Evolutionary conservation across 2,888 invertebrate genomes (phyloP), one percentile per base, ranked within the genome.

Genomic region (Callosobruchus maculatus): DNA sequence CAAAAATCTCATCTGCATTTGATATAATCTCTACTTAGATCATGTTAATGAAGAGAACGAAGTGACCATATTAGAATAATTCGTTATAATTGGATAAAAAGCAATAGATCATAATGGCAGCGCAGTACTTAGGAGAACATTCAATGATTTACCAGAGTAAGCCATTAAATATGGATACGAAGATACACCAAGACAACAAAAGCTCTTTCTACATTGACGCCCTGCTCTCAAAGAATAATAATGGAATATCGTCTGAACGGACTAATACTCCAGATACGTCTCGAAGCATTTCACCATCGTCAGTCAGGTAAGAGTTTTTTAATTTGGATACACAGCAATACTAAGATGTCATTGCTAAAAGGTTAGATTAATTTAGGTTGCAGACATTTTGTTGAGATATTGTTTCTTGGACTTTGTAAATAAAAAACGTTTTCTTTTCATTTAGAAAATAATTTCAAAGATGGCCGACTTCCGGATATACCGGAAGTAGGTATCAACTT

Each of bases 141-240:
- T 80, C 80, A 21, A 68, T 83, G 71, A 73, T 84, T 70, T 80
- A 81, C 74, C 81, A 81, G 72, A 79, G 73, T 20, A 79, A 81
- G 73, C 79, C 81, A 0, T 72, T 79, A 68, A 80, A 85, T 74
- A 85, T 86, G 85, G 86, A 86, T 75, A 86, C 86, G n/a, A 86
- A 86, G 80, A 81, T 86, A 21, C 85, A 84, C 74, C 85, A 84
- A 74, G 86, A 87, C 78, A 85, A 82, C 74, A 88, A 87, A 79
- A 84, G 94, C 72, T 96, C 96, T 0, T 97, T 97, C 84, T 96
- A 97, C 84, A 97, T 97, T 79, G 97, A 97, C 83, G 96, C 97
- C 0, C 86, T 97, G 1, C 87, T 97, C 1, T 95, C 95, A 0
- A 82, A 86, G 73, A 82, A 82, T 75, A 84, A 86, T 22, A 71